A percentile compares a stretch with the other conserved stretches of the same genome.
These are phyloP conservation scores for Acronicta alni DNA, from an alignment of 2,888 invertebrate species.

Conservation along the genomic window DNA sequence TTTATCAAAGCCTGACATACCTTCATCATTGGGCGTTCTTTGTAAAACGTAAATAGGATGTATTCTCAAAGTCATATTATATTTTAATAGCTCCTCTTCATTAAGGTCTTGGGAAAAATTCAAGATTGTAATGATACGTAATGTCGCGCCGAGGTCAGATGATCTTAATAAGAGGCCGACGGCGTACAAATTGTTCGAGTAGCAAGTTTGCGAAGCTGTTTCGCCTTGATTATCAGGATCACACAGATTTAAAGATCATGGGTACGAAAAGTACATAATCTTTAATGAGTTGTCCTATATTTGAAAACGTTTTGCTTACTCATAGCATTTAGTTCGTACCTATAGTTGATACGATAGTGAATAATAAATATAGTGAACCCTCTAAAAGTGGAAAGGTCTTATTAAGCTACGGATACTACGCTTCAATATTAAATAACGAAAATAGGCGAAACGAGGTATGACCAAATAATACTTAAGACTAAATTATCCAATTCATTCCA, in stretches of 20 bases:
- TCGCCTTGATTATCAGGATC: slow-evolving; percentile 42
- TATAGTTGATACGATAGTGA: too few species aligned
- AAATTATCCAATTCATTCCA: slow-evolving; percentile 6
- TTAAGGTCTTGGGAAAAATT: slow-evolving; percentile 51
- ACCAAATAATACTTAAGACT: not conserved
- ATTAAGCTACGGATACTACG: slow-evolving; percentile 2
- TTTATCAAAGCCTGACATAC: too few species aligned
- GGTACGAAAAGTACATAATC: slow-evolving; percentile 10
- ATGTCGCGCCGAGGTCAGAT: slow-evolving; percentile 53
- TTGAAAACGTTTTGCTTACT: too few species aligned
- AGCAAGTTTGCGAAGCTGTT: slow-evolving; percentile 44
- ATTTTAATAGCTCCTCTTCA: slow-evolving; percentile 37
- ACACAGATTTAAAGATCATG: slow-evolving; percentile 30
- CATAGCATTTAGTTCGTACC: too few species aligned
- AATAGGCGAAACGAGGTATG: not conserved
- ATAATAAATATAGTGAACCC: too few species aligned
- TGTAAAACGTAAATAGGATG: too few species aligned
- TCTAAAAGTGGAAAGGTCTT: too few species aligned
- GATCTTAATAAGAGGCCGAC: slow-evolving; percentile 53
- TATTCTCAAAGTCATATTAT: slow-evolving; percentile 15
- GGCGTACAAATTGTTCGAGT: slow-evolving; percentile 45
- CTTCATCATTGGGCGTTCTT: too few species aligned
- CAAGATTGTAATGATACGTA: slow-evolving; percentile 50
- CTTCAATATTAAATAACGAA: not conserved
- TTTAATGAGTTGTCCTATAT: not conserved